These are phyloP conservation scores for Lysiphlebus fabarum DNA, from an alignment of 1,140 invertebrate species.

Conservation along the genomic window DNA sequence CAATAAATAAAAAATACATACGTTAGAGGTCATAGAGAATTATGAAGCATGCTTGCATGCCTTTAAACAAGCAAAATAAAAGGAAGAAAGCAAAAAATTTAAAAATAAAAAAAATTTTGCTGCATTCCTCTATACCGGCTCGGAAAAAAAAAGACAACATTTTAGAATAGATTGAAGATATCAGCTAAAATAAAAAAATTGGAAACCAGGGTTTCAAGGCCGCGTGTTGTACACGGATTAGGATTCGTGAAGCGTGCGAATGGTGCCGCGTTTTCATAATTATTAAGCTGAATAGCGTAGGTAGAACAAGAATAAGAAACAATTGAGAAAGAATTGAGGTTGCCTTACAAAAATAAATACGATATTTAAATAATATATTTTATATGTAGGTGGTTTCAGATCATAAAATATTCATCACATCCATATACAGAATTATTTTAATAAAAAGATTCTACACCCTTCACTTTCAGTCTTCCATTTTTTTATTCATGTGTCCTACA, in stretches of 20 bases:
- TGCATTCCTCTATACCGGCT: neutral
- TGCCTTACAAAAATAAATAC: neutral
- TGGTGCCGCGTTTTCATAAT: constrained; percentile 17
- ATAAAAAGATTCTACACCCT: no score
- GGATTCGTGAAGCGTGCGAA: constrained; percentile 24
- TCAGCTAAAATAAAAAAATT: constrained; percentile 10
- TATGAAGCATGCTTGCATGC: constrained; percentile 7
- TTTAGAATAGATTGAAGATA: no score
- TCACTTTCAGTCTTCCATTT: no score
- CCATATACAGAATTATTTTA: no score
- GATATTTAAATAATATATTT: no score
- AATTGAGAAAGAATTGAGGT: neutral
- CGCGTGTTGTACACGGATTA: constrained; percentile 15
- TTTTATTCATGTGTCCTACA: no score
- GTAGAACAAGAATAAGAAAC: neutral
- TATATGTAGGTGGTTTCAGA: no score
- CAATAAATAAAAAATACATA: neutral
- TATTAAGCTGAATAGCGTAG: neutral
- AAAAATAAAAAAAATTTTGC: neutral
- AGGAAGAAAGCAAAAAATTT: neutral
- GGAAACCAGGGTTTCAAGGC: constrained; percentile 16
- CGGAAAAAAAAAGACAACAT: neutral
- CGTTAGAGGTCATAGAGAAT: constrained; percentile 13
- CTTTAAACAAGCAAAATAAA: neutral
- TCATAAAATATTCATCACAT: no score